Evolutionary conservation across 1,140 invertebrate species (phyloP).

Genomic region (Papilio glaucus): DNA sequence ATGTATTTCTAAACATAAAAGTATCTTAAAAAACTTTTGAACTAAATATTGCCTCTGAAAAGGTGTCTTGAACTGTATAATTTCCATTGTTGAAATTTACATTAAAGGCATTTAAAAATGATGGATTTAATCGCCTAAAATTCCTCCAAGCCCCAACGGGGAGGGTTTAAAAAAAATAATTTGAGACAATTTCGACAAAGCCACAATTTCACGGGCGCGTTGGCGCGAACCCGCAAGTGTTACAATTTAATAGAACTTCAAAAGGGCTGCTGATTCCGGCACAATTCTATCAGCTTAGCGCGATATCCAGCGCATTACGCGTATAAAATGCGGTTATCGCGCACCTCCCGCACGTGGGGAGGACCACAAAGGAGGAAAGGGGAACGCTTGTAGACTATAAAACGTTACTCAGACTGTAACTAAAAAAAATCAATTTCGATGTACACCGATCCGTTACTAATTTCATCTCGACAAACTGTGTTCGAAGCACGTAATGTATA

Average conservation of each 20-base stretch:
- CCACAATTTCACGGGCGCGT: conserved; percentile 79
- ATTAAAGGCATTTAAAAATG: background rate
- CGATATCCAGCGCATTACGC: conserved; percentile 76
- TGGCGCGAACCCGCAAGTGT: conserved; percentile 75
- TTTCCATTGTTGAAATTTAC: background rate
- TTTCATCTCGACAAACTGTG: conserved; percentile 44
- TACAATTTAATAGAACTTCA: conserved; percentile 82
- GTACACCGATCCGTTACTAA: conserved; percentile 40
- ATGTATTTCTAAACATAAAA: too few species aligned
- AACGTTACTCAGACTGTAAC: conserved; percentile 25
- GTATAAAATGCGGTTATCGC: conserved; percentile 81
- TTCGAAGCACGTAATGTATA: conserved; percentile 38
- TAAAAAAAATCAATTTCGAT: conserved; percentile 35
- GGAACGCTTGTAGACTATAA: conserved; percentile 46
- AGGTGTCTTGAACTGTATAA: background rate
- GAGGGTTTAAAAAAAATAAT: conserved; percentile 60
- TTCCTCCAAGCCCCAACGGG: background rate
- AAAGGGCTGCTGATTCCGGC: conserved; percentile 78
- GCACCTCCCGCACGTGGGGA: conserved; percentile 40
- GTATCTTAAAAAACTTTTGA: background rate
- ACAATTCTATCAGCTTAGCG: conserved; percentile 82
- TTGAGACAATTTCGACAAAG: conserved; percentile 74
- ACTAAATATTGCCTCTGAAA: background rate
- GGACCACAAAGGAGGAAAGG: conserved; percentile 40
- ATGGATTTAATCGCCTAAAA: conserved; percentile 26